These are phyloP conservation scores for Microctonus brassicae DNA, from an alignment of 2,888 invertebrate genomes.

Conservation along the genomic window DNA sequence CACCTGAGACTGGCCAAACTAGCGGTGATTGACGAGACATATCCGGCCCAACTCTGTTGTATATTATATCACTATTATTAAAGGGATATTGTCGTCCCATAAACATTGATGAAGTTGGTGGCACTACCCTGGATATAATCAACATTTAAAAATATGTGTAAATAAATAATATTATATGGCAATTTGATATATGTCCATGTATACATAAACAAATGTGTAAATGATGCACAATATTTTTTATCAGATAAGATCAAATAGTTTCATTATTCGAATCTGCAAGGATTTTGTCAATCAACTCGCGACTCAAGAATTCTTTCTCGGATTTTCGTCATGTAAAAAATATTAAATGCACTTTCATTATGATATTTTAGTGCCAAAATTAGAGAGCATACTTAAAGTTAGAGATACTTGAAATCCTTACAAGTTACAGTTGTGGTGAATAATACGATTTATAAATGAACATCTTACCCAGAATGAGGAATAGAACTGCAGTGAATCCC, in stretches of 20 bases:
- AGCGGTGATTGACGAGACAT: slow-evolving; percentile 60
- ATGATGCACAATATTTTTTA: slow-evolving; percentile 24
- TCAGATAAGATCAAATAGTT: slow-evolving; percentile 66
- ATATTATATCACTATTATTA: slow-evolving; percentile 54
- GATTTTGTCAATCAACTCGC: slow-evolving; percentile 58
- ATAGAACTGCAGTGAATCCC: slow-evolving; percentile 59
- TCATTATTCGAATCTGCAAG: slow-evolving; percentile 62
- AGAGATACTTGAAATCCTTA: background rate
- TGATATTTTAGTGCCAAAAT: background rate
- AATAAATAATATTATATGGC: background rate
- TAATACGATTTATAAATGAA: background rate
- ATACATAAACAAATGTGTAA: background rate
- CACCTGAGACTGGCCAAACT: slow-evolving; percentile 54
- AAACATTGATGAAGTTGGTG: slow-evolving; percentile 56
- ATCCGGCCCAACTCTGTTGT: slow-evolving; percentile 60
- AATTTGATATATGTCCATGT: background rate
- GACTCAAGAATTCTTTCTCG: slow-evolving; percentile 65
- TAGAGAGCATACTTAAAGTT: background rate
- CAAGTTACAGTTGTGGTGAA: slow-evolving; percentile 16
- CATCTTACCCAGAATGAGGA: slow-evolving; percentile 54
- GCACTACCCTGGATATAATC: slow-evolving; percentile 53
- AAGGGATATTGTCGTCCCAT: slow-evolving; percentile 55
- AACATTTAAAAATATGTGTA: slow-evolving; percentile 1
- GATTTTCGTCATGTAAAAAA: slow-evolving; percentile 55
- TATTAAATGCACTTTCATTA: slow-evolving; percentile 14